phyloP scores from a whole-genome alignment of 2,888 invertebrate species.

The Dynastes grantii region DNA sequence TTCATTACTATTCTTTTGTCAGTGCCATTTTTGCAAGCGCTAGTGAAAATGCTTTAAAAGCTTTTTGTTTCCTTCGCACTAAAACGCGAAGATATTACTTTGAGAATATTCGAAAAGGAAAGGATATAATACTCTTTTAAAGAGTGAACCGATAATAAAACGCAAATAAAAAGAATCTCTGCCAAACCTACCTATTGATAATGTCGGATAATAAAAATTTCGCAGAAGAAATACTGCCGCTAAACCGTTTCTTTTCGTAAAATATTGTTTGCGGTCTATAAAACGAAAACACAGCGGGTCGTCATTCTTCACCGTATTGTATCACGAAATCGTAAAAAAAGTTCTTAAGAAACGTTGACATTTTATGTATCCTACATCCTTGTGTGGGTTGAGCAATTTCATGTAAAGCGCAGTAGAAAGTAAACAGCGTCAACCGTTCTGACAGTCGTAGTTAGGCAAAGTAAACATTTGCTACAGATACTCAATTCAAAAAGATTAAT shows the following conservation, averaged over 20 bases:
- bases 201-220: slow-evolving; percentile 10
- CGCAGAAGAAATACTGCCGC: neutral
- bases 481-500: no score
- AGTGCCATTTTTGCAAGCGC: no score
- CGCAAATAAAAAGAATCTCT: no score
- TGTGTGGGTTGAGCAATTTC: slow-evolving; percentile 3
- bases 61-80: no score
- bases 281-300: slow-evolving; percentile 23
- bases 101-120: no score
- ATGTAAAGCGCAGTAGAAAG: slow-evolving; percentile 13
- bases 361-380: slow-evolving; percentile 10
- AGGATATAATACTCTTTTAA: no score
- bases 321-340: slow-evolving; percentile 23
- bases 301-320: slow-evolving; percentile 10
- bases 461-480: slow-evolving; percentile 2
- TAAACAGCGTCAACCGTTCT: neutral
- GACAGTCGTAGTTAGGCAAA: neutral
- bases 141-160: no score
- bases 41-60: no score
- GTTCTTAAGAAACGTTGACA: slow-evolving; percentile 11
- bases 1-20: no score
- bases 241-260: slow-evolving; percentile 6
- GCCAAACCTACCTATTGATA: neutral
- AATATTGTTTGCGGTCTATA: slow-evolving; percentile 23
- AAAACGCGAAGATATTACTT: no score